Evolutionary conservation across 2,797 vertebrate genomes (phyloP).

Genomic region (Harpagifer antarcticus): DNA sequence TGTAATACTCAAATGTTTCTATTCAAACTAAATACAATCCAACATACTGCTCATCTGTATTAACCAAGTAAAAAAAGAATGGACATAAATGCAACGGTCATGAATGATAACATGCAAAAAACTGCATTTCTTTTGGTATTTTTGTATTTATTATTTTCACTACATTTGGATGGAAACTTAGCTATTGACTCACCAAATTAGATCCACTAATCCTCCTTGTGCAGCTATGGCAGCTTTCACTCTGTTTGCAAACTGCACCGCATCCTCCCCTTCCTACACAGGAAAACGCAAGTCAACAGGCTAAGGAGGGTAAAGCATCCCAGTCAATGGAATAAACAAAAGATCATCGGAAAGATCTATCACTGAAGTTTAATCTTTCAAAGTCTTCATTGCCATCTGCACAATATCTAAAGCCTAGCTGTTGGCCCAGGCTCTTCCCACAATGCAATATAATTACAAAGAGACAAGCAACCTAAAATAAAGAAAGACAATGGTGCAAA

Average conservation of each 20-base stretch:
- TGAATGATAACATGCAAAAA: neutral
- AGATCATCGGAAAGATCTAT: neutral
- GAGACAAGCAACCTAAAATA: no score
- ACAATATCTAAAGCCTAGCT: no score
- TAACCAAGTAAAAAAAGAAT: neutral
- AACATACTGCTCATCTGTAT: neutral
- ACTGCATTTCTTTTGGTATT: neutral
- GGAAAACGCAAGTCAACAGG: conserved; percentile 3
- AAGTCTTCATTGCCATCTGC: no score
- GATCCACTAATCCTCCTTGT: conserved; percentile 92
- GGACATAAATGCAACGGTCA: neutral
- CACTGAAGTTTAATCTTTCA: neutral
- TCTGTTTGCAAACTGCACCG: conserved; percentile 92
- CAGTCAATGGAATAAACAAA: neutral
- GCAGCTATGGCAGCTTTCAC: conserved; percentile 93
- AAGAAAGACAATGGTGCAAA: no score
- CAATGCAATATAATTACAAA: no score
- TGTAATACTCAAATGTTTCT: conserved; percentile 5
- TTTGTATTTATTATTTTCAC: neutral
- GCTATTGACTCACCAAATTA: conserved; percentile 88
- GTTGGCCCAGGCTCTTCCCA: no score
- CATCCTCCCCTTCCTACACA: conserved; percentile 88
- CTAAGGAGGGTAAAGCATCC: neutral
- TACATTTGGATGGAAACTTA: neutral
- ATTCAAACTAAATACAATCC: conserved; percentile 9